Base-by-base conservation (phyloP, 2,797 vertebrate genomes). In the Cirrhinus mrigala region DNA sequence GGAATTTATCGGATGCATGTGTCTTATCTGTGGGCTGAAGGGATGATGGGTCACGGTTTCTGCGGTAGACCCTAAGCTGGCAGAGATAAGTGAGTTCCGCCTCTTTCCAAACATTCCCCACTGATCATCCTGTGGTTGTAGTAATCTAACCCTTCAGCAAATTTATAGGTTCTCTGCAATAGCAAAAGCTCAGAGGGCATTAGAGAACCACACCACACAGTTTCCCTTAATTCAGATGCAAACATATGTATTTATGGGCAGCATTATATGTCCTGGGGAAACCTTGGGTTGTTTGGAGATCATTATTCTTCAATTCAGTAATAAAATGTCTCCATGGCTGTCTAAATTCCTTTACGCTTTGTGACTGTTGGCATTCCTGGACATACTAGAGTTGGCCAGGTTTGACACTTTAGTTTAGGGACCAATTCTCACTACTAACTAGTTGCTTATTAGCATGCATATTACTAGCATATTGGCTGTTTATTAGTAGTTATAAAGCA, bases 21-120 rank as follows among this genome's bases (percentile, higher is more conserved):
- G 64, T 80, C 79, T 78, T 66, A 78, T 87, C 71, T 88, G 66
- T 46, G 64, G 85, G 48, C 70, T 69, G 7, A 33, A 24, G 46
- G 54, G 73, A 50, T 62, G 44, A 79, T 20, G 82, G 86, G 85
- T 90, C 84, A 66, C 9, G 69, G 44, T 74, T 85, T 48, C n/a
- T 69, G 24, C 20, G 52, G 83, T 81, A 29, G 58, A 79, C 40
- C 83, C 69, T 40, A 50, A 54, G 64, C 69, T 82, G 24, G 81
- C 79, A 71, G 46, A 69, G 71, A 73, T 79, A 64, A 82, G 77
- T 82, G 76, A 71, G 54, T 75, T 87, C 62, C 48, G 22, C 75
- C 76, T 70, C 33, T 75, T 62, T 27, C 29, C 15, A 12, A 40
- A 85, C 48, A 81, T 80, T 84, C 82, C 82, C 70, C 18, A 18